Evolutionary conservation across 2,888 invertebrate species (phyloP).

Genomic region (Macrophya annulata): DNA sequence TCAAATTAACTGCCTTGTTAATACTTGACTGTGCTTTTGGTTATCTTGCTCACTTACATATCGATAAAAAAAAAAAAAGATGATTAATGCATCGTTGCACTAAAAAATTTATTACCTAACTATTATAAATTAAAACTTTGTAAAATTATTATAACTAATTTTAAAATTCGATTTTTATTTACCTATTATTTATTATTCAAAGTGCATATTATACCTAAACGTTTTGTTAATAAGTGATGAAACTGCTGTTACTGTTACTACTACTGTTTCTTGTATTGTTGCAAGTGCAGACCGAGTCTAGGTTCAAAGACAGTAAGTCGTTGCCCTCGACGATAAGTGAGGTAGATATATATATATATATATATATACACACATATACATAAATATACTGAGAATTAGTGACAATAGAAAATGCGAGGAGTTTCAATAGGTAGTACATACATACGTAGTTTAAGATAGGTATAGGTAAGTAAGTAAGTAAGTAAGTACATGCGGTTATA

Average conservation of each 20-base stretch:
- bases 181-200: neutral
- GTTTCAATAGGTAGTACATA: neutral
- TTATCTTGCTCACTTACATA: no score
- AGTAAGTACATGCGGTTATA: neutral
- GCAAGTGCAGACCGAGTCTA: neutral
- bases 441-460: neutral
- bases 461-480: neutral
- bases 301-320: neutral
- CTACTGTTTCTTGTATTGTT: neutral
- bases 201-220: neutral
- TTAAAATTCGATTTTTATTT: neutral
- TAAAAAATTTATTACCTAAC: no score
- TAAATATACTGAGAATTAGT: constrained; percentile 8
- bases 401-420: neutral
- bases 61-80: no score
- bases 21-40: no score
- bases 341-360: neutral
- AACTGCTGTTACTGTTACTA: neutral
- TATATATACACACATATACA: neutral
- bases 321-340: constrained; percentile 6
- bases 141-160: no score
- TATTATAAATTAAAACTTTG: no score
- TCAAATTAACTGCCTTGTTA: no score
- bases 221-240: neutral
- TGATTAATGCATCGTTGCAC: no score